Evolutionary conservation across 2,888 invertebrate genomes (phyloP).

Genomic region (Cheiracanthium punctorium): DNA sequence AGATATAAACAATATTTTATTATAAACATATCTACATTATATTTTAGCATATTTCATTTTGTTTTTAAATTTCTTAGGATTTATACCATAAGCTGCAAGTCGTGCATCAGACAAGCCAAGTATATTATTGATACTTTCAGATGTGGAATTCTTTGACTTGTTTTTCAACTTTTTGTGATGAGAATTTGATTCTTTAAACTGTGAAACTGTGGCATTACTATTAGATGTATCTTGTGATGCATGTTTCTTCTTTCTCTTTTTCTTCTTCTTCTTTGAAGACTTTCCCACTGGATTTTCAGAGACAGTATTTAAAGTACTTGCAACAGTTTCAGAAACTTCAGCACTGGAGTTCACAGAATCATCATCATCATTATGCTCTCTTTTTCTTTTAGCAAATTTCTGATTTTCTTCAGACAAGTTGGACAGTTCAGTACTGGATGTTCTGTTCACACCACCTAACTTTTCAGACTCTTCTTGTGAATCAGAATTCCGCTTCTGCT

Average conservation of each 20-base stretch:
- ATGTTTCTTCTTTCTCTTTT: constrained; percentile 41
- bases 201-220: not conserved
- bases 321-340: not conserved
- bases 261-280: constrained; percentile 31
- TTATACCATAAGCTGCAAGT: constrained; percentile 92
- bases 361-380: not conserved
- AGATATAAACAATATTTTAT: too few species aligned
- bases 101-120: constrained; percentile 84
- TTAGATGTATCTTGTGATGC: constrained; percentile 54
- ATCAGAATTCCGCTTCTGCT: too few species aligned
- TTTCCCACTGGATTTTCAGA: not conserved
- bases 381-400: not conserved
- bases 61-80: constrained; percentile 90
- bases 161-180: not conserved
- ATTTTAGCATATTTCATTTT: constrained; percentile 81
- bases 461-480: too few species aligned
- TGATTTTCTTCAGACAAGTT: not conserved
- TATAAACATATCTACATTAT: too few species aligned
- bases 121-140: constrained; percentile 71
- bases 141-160: not conserved
- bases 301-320: not conserved
- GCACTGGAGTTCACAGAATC: not conserved
- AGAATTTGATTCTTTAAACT: not conserved
- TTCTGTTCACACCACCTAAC: too few species aligned
- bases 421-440: too few species aligned